Evolutionary conservation across 1,140 invertebrate genomes (phyloP), one percentile per base, ranked within the genome.

Genomic region (Pararge aegeria): DNA sequence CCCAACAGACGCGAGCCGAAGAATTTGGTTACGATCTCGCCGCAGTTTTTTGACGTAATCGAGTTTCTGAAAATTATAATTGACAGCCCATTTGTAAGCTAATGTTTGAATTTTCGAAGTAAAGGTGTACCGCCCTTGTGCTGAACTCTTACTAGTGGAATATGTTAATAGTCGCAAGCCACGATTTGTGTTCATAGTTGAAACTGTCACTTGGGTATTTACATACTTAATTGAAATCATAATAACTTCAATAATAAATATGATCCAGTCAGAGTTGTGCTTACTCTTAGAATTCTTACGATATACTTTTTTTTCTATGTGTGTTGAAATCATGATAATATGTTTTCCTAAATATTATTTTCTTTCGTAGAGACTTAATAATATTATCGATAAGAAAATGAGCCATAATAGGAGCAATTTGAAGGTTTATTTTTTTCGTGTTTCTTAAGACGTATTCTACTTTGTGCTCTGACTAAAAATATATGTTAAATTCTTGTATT

Each of bases 141-240:
- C 73, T 74, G 71, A 75, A 78, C 66, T 67, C 77, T 78, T 78
- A 71, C 71, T 80, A 81, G 77, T 75, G 74, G 76, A 80, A 75
- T 69, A 76, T 72, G 69, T 79, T 77, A 70, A 68, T 80, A 80
- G 74, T 78, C 73, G 69, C 78, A 68, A 81, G 72, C 85, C 85
- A 88, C 85, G 68, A 79, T 81, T 84, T 88, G 85, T 88, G 85
- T 88, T 87, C 85, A 86, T 79, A 79, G 72, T 70, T 67, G 73
- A 81, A 78, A 80, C 77, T 78, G 74, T 77, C 74, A 79, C 75
- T 81, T 64, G 71, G 80, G 77, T 77, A 79, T 75, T 65, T 73
- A 66, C 63, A 66, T 67, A 65, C 66, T 66, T 72, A 12, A 34
- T 34, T 21, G 70, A 64, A 75, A 80, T 73, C 81, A 85, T 84